Percentiles rank a stretch among this genome's conserved stretches.
These are phyloP conservation scores for Mola mola DNA, from an alignment of 2,113 vertebrate genomes.

Conservation along the genomic window DNA sequence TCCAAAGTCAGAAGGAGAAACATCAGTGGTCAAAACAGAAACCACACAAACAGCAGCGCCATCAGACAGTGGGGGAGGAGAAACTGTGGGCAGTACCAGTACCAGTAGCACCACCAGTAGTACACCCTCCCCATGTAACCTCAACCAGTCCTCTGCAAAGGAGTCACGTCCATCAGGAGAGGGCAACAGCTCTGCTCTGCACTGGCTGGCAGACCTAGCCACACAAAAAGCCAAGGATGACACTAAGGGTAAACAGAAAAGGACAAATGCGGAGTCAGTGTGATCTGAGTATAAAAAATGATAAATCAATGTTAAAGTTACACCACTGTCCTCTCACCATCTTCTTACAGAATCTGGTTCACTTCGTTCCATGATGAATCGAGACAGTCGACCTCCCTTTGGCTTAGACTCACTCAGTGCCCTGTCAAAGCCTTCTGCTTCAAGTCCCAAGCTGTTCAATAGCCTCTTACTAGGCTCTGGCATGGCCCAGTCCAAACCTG, in stretches of 20 bases:
- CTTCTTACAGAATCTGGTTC: conserved; percentile 86
- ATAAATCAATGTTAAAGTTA: conserved; percentile 7
- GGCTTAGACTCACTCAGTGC: conserved; percentile 93
- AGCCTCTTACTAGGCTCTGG: conserved; percentile 92
- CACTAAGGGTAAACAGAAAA: conserved; percentile 88
- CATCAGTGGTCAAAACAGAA: conserved; percentile 73
- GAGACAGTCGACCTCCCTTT: conserved; percentile 91
- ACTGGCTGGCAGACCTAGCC: conserved; percentile 97
- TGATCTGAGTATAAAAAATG: neutral
- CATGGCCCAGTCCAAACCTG: conserved; percentile 91
- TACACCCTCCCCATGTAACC: conserved; percentile 72
- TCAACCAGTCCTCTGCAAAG: conserved; percentile 77
- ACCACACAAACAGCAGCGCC: conserved; percentile 41
- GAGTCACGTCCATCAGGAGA: conserved; percentile 85
- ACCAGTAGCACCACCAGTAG: conserved; percentile 58
- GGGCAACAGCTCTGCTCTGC: conserved; percentile 91
- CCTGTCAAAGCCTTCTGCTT: conserved; percentile 88
- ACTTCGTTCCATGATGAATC: conserved; percentile 91
- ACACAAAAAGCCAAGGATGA: conserved; percentile 98
- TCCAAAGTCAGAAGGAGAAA: conserved; percentile 75
- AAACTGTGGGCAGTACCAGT: conserved; percentile 57
- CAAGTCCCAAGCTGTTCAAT: conserved; percentile 95
- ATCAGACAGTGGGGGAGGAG: conserved; percentile 74
- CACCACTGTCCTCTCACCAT: neutral
- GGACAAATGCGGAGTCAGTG: neutral